phyloP scores from a whole-genome alignment of 2,113 vertebrate species.

The Calcarius ornatus region DNA sequence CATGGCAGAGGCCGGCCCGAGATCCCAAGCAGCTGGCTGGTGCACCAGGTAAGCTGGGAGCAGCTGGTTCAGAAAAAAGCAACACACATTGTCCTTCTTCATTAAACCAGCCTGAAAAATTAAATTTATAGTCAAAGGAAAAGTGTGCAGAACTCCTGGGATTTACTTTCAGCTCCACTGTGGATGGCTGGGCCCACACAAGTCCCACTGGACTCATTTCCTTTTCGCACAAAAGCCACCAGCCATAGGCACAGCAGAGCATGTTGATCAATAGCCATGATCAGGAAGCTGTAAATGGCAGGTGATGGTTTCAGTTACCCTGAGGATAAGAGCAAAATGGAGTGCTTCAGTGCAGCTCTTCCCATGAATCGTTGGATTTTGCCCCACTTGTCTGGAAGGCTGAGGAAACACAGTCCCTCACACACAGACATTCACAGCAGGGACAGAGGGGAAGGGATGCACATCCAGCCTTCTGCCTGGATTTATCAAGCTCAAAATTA shows the following conservation, averaged over 20 bases:
- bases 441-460: not conserved
- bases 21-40: slow-evolving; percentile 80
- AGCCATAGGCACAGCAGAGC: not conserved
- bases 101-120: not conserved
- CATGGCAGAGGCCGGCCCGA: slow-evolving; percentile 85
- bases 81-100: not conserved
- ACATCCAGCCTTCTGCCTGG: not conserved
- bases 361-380: not conserved
- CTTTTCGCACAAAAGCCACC: not conserved
- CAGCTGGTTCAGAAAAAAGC: not conserved
- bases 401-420: rapidly evolving
- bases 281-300: not conserved
- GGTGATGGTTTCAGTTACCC: not conserved
- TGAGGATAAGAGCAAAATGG: not conserved
- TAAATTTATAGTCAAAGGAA: not conserved
- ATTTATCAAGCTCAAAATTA: not conserved
- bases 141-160: not conserved
- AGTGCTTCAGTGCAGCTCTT: not conserved
- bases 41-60: slow-evolving; percentile 76
- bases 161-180: not conserved
- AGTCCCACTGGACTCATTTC: not conserved
- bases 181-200: not conserved
- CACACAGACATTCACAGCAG: not conserved
- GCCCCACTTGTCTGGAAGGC: not conserved
- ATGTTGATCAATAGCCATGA: not conserved